These are phyloP conservation scores for Liolophura sinensis DNA, from an alignment of 1,140 invertebrate genomes.

Conservation along the genomic window DNA sequence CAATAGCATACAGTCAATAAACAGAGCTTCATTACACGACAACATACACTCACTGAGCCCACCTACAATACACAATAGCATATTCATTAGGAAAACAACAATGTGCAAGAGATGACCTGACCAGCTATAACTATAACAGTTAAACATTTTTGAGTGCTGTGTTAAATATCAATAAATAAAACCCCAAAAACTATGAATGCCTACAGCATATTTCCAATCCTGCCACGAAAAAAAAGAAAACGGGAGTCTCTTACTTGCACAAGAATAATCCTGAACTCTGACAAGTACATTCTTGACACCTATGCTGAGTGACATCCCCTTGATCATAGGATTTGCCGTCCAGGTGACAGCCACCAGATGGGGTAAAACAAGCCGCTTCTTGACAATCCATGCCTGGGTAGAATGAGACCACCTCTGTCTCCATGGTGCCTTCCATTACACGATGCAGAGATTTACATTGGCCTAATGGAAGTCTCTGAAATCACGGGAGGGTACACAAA, in stretches of 20 bases:
- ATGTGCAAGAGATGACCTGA: too few species aligned
- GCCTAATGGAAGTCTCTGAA: slow-evolving; percentile 11
- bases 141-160: too few species aligned
- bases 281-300: slow-evolving; percentile 49
- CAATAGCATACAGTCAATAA: too few species aligned
- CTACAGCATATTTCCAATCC: too few species aligned
- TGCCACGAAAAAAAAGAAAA: too few species aligned
- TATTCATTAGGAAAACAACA: too few species aligned
- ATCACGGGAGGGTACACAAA: background rate
- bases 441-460: slow-evolving; percentile 44
- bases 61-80: too few species aligned
- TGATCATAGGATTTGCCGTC: slow-evolving; percentile 27
- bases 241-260: slow-evolving; percentile 33
- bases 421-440: slow-evolving; percentile 27
- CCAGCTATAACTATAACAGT: too few species aligned
- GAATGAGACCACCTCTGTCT: slow-evolving; percentile 46
- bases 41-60: too few species aligned
- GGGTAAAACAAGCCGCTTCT: slow-evolving; percentile 31
- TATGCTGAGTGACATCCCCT: slow-evolving; percentile 30
- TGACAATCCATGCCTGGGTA: slow-evolving; percentile 42
- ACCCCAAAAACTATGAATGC: too few species aligned
- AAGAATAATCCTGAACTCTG: slow-evolving; percentile 28
- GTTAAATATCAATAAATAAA: too few species aligned
- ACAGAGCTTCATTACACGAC: too few species aligned
- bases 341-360: slow-evolving; percentile 28